These are phyloP conservation scores for Plemyria rubiginata DNA, from an alignment of 2,888 invertebrate species.

Conservation along the genomic window DNA sequence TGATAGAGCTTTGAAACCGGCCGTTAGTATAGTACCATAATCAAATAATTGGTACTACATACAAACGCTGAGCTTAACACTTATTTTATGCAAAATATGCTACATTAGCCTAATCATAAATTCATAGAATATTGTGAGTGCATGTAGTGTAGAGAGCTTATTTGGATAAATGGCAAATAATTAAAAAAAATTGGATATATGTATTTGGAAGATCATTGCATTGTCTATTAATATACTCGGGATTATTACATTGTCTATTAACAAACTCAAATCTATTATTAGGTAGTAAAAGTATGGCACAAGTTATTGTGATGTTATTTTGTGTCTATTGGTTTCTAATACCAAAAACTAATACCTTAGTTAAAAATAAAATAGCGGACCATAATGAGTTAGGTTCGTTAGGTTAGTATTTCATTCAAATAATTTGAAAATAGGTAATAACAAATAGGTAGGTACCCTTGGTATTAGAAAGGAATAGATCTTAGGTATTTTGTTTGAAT, in stretches of 20 bases:
- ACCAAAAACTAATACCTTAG: too few species aligned
- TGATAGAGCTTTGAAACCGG: too few species aligned
- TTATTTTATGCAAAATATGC: slow-evolving; percentile 21
- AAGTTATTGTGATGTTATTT: slow-evolving; percentile 26
- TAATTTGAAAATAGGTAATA: too few species aligned
- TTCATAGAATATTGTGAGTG: slow-evolving; percentile 23
- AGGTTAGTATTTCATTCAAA: too few species aligned
- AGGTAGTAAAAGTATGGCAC: slow-evolving; percentile 28
- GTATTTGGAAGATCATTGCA: slow-evolving; percentile 24
- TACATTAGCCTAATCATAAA: slow-evolving; percentile 26
- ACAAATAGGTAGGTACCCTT: too few species aligned
- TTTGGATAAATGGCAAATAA: slow-evolving; percentile 20
- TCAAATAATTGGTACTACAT: neutral
- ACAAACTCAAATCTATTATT: too few species aligned
- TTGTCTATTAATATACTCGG: slow-evolving; percentile 8
- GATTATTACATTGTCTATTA: slow-evolving; percentile 18
- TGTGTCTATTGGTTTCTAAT: too few species aligned
- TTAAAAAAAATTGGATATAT: slow-evolving; percentile 28
- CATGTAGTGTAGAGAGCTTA: slow-evolving; percentile 26
- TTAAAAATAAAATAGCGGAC: too few species aligned
- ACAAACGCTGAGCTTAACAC: slow-evolving; percentile 28
- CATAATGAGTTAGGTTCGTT: too few species aligned
- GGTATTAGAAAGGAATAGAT: too few species aligned
- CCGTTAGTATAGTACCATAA: too few species aligned
- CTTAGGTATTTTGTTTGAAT: too few species aligned